A percentile compares a stretch with the other conserved stretches of the same genome.
These are phyloP conservation scores for Philereme transversata DNA, from an alignment of 2,888 invertebrate species.

Conservation along the genomic window DNA sequence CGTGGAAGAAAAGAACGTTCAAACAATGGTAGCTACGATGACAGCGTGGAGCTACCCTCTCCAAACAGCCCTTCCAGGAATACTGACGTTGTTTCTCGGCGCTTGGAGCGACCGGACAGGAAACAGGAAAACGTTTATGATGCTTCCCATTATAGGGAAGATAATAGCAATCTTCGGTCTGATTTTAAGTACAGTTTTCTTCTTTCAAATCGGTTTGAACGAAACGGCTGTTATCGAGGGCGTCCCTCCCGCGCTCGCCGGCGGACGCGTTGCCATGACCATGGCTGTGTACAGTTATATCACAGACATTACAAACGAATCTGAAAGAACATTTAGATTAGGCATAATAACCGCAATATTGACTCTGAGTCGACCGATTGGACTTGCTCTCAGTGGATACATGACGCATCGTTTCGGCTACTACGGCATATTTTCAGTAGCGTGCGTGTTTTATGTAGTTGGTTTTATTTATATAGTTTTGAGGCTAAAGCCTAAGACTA, in stretches of 20 bases:
- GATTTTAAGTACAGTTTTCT: conserved; percentile 83
- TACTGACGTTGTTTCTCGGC: conserved; percentile 83
- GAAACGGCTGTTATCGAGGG: conserved; percentile 83
- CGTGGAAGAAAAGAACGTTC: conserved; percentile 74
- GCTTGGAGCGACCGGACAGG: conserved; percentile 87
- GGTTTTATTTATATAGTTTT: conserved; percentile 75
- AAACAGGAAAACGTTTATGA: conserved; percentile 84
- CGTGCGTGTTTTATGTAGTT: conserved; percentile 71
- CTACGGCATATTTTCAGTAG: conserved; percentile 74
- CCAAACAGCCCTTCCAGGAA: conserved; percentile 83
- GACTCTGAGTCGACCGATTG: conserved; percentile 80
- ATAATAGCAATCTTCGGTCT: conserved; percentile 80
- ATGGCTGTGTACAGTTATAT: conserved; percentile 86
- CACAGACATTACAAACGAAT: conserved; percentile 83
- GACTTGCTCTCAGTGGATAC: conserved; percentile 81
- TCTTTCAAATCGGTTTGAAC: conserved; percentile 80
- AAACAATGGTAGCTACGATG: conserved; percentile 82
- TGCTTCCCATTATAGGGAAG: conserved; percentile 84
- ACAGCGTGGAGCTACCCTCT: conserved; percentile 84
- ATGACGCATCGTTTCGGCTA: conserved; percentile 77
- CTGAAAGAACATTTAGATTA: conserved; percentile 85
- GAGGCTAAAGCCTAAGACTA: conserved; percentile 66
- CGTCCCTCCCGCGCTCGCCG: conserved; percentile 84
- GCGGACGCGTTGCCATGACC: conserved; percentile 85
- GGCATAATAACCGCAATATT: conserved; percentile 84